These are phyloP conservation scores for Ptilonorhynchus violaceus DNA, from an alignment of 2,113 vertebrate genomes.

Conservation along the genomic window DNA sequence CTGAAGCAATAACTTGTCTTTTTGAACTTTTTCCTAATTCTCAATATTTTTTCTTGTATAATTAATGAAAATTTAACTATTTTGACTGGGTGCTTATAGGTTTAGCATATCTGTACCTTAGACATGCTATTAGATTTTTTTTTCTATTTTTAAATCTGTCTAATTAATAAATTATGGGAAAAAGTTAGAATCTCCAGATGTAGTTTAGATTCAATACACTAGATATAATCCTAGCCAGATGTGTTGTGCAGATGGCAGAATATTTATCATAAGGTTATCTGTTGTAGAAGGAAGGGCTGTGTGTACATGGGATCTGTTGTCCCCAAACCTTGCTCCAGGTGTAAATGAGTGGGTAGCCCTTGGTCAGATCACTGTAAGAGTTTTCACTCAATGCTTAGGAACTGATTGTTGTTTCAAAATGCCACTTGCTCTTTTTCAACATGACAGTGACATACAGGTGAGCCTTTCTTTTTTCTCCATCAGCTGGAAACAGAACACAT, in stretches of 20 bases:
- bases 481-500: not conserved
- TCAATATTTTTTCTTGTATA: not conserved
- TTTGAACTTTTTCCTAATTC: not conserved
- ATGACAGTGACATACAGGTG: not conserved
- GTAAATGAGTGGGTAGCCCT: not conserved
- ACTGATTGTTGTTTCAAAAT: not conserved
- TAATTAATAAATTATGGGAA: not conserved
- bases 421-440: not conserved
- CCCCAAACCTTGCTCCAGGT: not conserved
- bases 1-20: not conserved
- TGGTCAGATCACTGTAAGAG: not conserved
- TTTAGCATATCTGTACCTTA: not conserved
- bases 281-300: not conserved
- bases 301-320: not conserved
- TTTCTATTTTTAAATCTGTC: not conserved
- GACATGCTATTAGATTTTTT: not conserved
- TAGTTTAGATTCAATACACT: not conserved
- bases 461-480: not conserved
- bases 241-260: not conserved
- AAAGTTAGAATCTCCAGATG: not conserved
- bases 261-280: not conserved
- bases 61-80: not conserved
- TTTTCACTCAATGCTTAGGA: not conserved
- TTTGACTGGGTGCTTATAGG: not conserved
- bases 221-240: not conserved